Base-by-base conservation (phyloP, 2,888 invertebrate genomes). In the Perizoma affinitatum region DNA sequence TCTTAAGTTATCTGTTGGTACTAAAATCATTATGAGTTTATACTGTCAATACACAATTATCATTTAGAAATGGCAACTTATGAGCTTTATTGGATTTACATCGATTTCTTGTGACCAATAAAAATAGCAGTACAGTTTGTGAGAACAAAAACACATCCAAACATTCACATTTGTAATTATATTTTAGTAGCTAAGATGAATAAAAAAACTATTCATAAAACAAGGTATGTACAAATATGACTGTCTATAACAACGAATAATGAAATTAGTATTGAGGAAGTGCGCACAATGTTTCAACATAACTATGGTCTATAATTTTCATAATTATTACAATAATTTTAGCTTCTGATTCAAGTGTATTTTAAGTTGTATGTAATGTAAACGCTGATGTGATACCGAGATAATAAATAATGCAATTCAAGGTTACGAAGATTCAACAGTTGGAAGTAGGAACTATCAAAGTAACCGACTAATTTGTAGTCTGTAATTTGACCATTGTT, bases 231-330 rank as follows among this genome's bases (percentile, higher is more conserved):
- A 22, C 22, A 22, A 22, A 22, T 22, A 22, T 22, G 22, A 48
- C 1, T 51, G 47, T 50, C 54, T 43, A 53, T 9, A 44, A 34
- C 22, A 40, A 49, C 38, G 36, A 44, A 48, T 48, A 47, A 59
- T 34, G 42, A 35, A 33, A 11, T 49, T 59, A 35, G 11, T 52
- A 58, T 59, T 50, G 52, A 59, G 68, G 66, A 68, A 65, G 60
- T 58, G 35, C 44, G 46, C 52, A 59, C 44, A 44, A 35, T 22
- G 42, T 48, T 46, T 7, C 43, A 45, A 6, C 6, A 42, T 10
- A 10, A 10, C 11, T 45, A 45, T 47, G 33, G 52, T 63, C 42
- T 66, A 58, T 65, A 65, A 68, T 68, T 68, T 66, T 66, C 40
- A 56, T 66, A 66, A 66, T 68, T 65, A 59, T 22, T 22, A 22